Evolutionary conservation across 2,797 vertebrate genomes (phyloP).

Genomic region (Hydrolagus colliei): DNA sequence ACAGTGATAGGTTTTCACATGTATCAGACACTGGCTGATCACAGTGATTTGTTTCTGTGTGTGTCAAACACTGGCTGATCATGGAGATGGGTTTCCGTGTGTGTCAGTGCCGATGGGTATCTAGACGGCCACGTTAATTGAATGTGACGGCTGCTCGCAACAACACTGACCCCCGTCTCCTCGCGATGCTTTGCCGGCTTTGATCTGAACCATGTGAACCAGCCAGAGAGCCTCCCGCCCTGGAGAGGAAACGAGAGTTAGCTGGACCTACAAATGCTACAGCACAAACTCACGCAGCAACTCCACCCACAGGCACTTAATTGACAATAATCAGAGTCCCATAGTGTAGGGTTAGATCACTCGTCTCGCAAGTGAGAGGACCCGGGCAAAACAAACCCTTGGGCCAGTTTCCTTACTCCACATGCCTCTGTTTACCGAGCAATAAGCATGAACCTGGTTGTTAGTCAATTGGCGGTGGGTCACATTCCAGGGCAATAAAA

Average conservation of each 20-base stretch:
- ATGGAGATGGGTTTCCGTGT: no score
- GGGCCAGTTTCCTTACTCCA: constrained; percentile 34
- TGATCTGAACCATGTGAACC: constrained; percentile 62
- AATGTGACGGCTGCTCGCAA: no score
- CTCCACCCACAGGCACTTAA: not conserved
- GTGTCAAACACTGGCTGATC: no score
- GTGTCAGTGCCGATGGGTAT: no score
- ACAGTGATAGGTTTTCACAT: no score
- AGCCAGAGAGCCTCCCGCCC: constrained; percentile 53
- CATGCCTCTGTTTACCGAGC: constrained; percentile 32
- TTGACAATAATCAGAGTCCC: not conserved
- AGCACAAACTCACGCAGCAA: not conserved
- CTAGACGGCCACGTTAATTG: no score
- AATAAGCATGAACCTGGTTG: not conserved
- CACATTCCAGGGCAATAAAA: constrained; percentile 20
- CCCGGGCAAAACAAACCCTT: constrained; percentile 35
- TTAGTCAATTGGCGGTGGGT: constrained; percentile 29
- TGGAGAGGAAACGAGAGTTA: constrained; percentile 35
- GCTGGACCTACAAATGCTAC: no score
- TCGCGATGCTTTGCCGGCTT: constrained; percentile 40
- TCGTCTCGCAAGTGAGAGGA: no score
- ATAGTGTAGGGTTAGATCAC: not conserved
- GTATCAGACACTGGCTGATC: no score
- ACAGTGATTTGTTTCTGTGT: no score
- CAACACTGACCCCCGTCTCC: no score